Evolutionary conservation across 2,888 invertebrate species (phyloP), one percentile per base, ranked within the genome.

Genomic region (Heliothis peltigera): DNA sequence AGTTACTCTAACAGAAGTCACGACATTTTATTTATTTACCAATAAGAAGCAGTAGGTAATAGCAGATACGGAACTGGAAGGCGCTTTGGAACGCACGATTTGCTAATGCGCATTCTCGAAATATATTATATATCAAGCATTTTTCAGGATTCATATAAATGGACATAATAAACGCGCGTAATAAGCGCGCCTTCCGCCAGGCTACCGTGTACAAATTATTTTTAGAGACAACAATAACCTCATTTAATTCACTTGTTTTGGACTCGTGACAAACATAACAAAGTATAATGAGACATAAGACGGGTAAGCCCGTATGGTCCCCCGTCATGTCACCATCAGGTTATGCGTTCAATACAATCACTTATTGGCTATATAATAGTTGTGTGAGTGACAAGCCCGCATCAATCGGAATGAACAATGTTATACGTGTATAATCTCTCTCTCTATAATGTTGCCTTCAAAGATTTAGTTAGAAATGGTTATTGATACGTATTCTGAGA

Each of bases 291-390:
- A 71, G 80, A 75, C 75, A 72, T 70, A 60, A 64, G 80, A 84
- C 64, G 57, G 81, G 83, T 62, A 82, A 54, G 75, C 91, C 91
- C 91, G 89, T 91, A 91, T 91, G 75, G 73, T 63, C 78, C 67
- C 73, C 78, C 72, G 81, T 82, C 82, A 81, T 82, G 82, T 86
- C 87, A 87, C 88, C 85, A 85, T 86, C 85, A 82, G 73, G 77
- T 81, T 73, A 55, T 73, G 64, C 68, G 73, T 78, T 75, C 77
- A 75, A 82, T 73, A 74, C 77, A 57, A 64, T 72, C 72, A 70
- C 72, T 77, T 80, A 81, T 81, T 80, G 80, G 70, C 70, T 64
- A 62, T 73, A 81, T 79, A 77, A 79, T 77, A 72, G 52, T 73
- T 65, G 61, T 69, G 53, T 65, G 77, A 81, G 51, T 80, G 82